These are phyloP conservation scores for Philonicus albiceps DNA, from an alignment of 2,888 invertebrate species.

Conservation along the genomic window DNA sequence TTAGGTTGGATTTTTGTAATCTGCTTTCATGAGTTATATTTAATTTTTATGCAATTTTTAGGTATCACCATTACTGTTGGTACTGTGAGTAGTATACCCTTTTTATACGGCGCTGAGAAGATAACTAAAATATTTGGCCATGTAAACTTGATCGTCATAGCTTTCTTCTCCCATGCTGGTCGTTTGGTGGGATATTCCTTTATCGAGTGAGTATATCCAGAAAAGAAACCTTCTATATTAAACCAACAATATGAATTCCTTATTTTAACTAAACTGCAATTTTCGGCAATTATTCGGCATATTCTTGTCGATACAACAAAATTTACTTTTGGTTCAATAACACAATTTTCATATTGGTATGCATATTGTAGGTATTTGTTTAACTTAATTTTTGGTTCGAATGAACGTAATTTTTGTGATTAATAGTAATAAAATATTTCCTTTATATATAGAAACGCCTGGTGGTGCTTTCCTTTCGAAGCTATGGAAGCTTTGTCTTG, in stretches of 20 bases:
- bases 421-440: not conserved
- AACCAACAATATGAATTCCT: too few species aligned
- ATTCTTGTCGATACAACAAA: too few species aligned
- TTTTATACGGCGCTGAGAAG: constrained; percentile 83
- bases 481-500: constrained; percentile 86
- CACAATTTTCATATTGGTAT: too few species aligned
- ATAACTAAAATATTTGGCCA: constrained; percentile 83
- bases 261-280: too few species aligned
- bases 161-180: constrained; percentile 85
- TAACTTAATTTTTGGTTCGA: too few species aligned
- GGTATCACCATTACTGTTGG: constrained; percentile 86
- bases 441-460: constrained; percentile 73
- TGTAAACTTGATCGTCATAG: constrained; percentile 83
- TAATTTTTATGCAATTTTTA: constrained; percentile 54
- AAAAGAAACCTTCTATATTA: too few species aligned
- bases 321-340: too few species aligned
- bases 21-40: not conserved
- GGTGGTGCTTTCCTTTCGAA: constrained; percentile 90
- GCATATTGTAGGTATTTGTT: too few species aligned
- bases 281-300: too few species aligned
- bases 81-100: constrained; percentile 83
- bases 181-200: constrained; percentile 84
- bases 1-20: constrained; percentile 68
- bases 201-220: constrained; percentile 80
- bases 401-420: not conserved